Conservation (phyloP, 2,113 vertebrate genomes). For the Zosterops borbonicus region DNA sequence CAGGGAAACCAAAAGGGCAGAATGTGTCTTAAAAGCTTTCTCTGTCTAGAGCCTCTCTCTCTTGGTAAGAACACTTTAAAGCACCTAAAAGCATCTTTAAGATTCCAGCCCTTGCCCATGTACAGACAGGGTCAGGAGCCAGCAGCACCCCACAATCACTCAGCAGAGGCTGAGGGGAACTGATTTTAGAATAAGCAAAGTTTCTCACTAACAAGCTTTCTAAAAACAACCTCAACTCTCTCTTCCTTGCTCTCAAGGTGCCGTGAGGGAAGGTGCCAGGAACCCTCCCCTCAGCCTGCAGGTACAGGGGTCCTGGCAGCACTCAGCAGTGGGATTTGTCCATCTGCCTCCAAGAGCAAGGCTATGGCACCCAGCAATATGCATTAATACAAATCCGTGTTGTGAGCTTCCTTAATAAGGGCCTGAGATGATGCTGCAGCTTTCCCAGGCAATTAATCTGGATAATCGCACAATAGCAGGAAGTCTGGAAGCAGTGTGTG, state of each 20-base stretch:
- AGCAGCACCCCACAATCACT: not conserved
- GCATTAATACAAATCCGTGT: not conserved
- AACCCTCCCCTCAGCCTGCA: not conserved
- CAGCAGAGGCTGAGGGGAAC: not conserved
- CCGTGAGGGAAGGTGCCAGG: not conserved
- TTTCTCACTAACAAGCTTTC: not conserved
- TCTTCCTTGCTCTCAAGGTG: not conserved
- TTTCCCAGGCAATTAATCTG: constrained; percentile 59
- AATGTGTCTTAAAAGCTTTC: not conserved
- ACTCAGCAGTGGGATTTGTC: not conserved
- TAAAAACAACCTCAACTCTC: not conserved
- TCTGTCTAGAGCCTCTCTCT: not conserved
- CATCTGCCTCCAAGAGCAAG: not conserved
- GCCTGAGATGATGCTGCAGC: constrained; percentile 33
- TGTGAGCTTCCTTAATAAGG: constrained; percentile 17
- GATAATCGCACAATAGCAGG: constrained; percentile 50
- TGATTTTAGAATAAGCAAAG: not conserved
- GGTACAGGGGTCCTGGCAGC: not conserved
- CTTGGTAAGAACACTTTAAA: not conserved
- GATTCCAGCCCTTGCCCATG: not conserved
- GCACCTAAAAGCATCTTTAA: not conserved
- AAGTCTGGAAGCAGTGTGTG: constrained; percentile 45
- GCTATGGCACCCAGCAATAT: not conserved
- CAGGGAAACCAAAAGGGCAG: not conserved
- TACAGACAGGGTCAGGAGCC: not conserved